Percentiles rank a stretch among this genome's conserved stretches.
Conservation (phyloP, 2,888 invertebrate genomes). For the Brenthis daphne region DNA sequence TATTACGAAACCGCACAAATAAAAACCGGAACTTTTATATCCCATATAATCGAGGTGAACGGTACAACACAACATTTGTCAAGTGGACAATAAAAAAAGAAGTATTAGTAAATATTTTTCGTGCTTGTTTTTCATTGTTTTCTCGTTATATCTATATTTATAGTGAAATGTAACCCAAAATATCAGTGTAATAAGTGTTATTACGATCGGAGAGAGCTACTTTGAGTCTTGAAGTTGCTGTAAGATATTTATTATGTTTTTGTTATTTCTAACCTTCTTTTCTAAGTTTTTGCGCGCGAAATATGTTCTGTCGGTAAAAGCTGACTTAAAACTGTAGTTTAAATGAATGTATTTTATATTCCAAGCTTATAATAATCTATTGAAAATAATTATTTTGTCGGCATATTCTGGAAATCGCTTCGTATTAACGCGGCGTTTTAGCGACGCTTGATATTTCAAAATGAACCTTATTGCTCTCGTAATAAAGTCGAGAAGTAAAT, state of each 20-base stretch:
- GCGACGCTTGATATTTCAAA: slow-evolving; percentile 47
- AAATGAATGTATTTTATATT: not conserved
- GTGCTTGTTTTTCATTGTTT: slow-evolving; percentile 32
- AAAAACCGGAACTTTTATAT: slow-evolving; percentile 6
- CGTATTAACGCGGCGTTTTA: slow-evolving; percentile 46
- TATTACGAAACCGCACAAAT: not conserved
- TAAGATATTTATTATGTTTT: slow-evolving; percentile 33
- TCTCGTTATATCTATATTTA: slow-evolving; percentile 1
- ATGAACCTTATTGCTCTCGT: slow-evolving; percentile 46
- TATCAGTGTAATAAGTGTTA: not conserved
- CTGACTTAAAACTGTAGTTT: slow-evolving; percentile 39
- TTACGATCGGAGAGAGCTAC: slow-evolving; percentile 7
- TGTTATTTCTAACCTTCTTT: slow-evolving; percentile 48
- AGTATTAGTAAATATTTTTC: slow-evolving; percentile 40
- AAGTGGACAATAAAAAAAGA: slow-evolving; percentile 30
- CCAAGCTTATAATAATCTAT: slow-evolving; percentile 45
- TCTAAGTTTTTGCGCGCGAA: slow-evolving; percentile 42
- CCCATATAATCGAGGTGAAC: not conserved
- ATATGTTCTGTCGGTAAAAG: slow-evolving; percentile 54
- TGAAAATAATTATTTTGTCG: slow-evolving; percentile 55
- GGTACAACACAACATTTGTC: slow-evolving; percentile 29
- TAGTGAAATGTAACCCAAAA: not conserved
- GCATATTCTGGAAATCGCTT: slow-evolving; percentile 64
- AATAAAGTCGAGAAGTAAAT: slow-evolving; percentile 53
- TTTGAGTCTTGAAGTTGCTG: slow-evolving; percentile 7